Conservation (phyloP, 2,113 vertebrate species). For the Gymnobelideus leadbeateri region DNA sequence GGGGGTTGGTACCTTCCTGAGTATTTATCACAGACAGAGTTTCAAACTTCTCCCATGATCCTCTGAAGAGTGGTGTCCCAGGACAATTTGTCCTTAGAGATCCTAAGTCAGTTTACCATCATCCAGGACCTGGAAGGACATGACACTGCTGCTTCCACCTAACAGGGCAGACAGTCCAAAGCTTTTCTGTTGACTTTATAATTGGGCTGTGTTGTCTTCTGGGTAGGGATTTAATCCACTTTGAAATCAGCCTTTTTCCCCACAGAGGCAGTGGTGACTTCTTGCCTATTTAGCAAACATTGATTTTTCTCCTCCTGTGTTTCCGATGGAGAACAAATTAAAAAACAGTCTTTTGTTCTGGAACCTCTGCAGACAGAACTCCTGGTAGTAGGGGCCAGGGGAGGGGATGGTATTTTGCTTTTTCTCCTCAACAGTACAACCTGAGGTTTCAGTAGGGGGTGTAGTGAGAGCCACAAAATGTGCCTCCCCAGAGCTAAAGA, state of each 20-base stretch:
- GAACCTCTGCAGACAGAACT: neutral
- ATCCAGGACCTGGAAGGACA: neutral
- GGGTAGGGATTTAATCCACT: neutral
- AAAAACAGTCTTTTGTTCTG: neutral
- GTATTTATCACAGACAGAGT: neutral
- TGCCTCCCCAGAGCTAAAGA: neutral
- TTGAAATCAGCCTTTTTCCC: neutral
- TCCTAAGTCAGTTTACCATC: neutral
- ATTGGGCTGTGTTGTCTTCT: neutral
- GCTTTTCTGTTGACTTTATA: neutral
- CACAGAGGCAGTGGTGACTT: neutral
- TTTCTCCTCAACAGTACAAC: neutral
- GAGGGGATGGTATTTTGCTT: neutral
- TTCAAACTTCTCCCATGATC: neutral
- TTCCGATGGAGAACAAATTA: neutral
- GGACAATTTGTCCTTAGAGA: neutral
- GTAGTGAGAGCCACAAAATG: neutral
- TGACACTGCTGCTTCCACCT: neutral
- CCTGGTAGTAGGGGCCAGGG: neutral
- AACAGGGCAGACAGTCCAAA: neutral
- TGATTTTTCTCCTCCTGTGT: neutral
- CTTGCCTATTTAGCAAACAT: slow-evolving; percentile 6
- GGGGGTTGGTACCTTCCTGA: neutral
- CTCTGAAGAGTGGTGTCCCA: neutral
- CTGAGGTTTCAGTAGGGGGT: neutral